Percentiles rank a stretch among this genome's conserved stretches.
Evolutionary conservation across 2,113 vertebrate species (phyloP).

Genomic region (Eurystomus gularis): DNA sequence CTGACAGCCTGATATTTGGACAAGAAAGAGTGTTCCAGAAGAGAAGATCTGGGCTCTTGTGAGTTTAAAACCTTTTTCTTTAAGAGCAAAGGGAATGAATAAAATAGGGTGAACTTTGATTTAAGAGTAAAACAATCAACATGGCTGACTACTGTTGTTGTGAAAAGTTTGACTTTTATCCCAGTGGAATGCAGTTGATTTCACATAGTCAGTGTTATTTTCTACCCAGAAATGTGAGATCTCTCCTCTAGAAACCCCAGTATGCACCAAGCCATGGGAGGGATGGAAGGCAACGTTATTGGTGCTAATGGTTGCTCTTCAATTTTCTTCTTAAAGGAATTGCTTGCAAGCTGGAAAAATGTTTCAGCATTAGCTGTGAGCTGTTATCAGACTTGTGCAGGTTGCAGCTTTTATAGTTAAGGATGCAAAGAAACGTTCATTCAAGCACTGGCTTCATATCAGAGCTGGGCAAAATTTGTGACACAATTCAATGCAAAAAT

Average conservation of each 20-base stretch:
- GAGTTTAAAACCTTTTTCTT: neutral
- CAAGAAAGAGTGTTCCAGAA: neutral
- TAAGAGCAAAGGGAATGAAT: neutral
- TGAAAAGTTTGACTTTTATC: neutral
- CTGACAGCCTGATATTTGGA: slow-evolving; percentile 17
- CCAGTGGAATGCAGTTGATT: neutral
- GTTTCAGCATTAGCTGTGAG: neutral
- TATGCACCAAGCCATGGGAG: rapidly evolving
- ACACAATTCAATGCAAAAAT: slow-evolving; percentile 7
- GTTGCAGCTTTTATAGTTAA: slow-evolving; percentile 27
- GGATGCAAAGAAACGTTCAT: slow-evolving; percentile 20
- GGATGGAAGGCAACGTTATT: neutral
- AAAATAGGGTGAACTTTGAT: neutral
- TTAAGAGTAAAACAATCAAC: neutral
- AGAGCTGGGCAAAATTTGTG: neutral
- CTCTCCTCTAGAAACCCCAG: neutral
- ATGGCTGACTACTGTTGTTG: neutral
- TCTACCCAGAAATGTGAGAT: neutral
- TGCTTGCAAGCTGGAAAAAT: slow-evolving; percentile 9
- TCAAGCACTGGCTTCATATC: neutral
- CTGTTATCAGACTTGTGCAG: slow-evolving; percentile 55
- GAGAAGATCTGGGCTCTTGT: neutral
- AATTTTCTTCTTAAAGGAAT: slow-evolving; percentile 14
- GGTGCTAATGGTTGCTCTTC: neutral
- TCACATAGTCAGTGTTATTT: neutral